Base-by-base conservation (phyloP, 1,140 invertebrate species). In the Sinonovacula constricta region DNA sequence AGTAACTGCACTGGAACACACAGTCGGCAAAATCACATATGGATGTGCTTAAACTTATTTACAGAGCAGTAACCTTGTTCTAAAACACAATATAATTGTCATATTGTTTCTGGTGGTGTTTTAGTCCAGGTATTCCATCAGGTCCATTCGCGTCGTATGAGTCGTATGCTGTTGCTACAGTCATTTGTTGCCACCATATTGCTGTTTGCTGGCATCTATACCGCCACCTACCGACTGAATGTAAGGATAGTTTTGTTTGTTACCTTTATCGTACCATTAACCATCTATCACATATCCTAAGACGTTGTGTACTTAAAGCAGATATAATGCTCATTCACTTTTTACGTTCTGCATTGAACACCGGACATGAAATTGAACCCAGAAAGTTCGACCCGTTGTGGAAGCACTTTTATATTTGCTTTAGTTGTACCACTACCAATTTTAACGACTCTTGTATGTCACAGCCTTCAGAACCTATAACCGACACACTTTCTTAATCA, bases 121-220 rank as follows among this genome's bases (percentile, higher is more conserved):
- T 30, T 54, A 77, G 74, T 77, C 18, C 62, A 77, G 30, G n/a
- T 77, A 15, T 7, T 53, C 0, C 33, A 63, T 39, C 74, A 77
- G 26, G 57, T 77, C 14, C 54, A 67, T 24, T 45, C 49, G 34
- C 62, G 56, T 15, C 31, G 57, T 15, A 53, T 77, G 1, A 77
- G 53, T 33, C 15, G 74, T 2, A 77, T 68, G 22, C 34, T 77
- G 18, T 51, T 77, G 36, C 31, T 63, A 15, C 74, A 77, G 63
- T 66, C 63, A 1, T 77, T 67, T 18, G 67, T 77, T 5, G 74
- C 74, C 24, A 68, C 74, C 2, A 51, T 77, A 0, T 45, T 77
- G 36, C 31, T 77, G 7, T 77, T 77, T 28, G 56, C 63, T 12
- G 74, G 74, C 5, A 60, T 67, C 4, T 77, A 77, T n/a, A 77